phyloP scores from a whole-genome alignment of 2,888 invertebrate species.

The Microplitis deprimator region DNA sequence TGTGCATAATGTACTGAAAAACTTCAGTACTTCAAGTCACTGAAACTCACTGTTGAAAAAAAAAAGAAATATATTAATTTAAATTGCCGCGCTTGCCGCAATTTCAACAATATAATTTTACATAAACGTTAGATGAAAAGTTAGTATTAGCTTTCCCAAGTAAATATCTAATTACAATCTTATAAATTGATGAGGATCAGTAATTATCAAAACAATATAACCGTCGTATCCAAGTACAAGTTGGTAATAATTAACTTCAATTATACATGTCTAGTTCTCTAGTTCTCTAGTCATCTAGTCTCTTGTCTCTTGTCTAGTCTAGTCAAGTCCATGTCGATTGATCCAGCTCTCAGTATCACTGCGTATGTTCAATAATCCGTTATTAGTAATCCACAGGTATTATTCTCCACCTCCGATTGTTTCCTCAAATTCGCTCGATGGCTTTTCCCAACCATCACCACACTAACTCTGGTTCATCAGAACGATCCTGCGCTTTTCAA shows the following conservation, averaged over 20 bases:
- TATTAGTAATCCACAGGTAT: constrained; percentile 27
- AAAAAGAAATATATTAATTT: too few relatives aligned
- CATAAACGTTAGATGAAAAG: too few relatives aligned
- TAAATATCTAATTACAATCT: background rate
- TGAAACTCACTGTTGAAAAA: too few relatives aligned
- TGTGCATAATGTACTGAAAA: too few relatives aligned
- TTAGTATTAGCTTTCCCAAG: too few relatives aligned
- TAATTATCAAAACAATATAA: background rate
- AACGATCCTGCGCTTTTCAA: background rate
- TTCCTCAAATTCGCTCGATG: background rate
- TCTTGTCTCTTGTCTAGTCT: background rate
- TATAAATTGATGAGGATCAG: background rate
- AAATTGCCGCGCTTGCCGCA: too few relatives aligned
- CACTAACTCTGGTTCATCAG: background rate
- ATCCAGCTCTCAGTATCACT: constrained; percentile 5
- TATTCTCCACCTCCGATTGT: background rate
- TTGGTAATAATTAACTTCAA: constrained; percentile 1
- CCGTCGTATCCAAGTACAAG: background rate
- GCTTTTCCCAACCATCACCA: background rate
- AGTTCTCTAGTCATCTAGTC: background rate
- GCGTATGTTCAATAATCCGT: constrained; percentile 20
- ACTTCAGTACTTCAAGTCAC: too few relatives aligned
- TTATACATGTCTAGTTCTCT: background rate
- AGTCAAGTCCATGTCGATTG: background rate
- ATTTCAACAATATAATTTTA: too few relatives aligned